Percentiles rank a stretch among this genome's conserved stretches.
phyloP scores from a whole-genome alignment of 2,797 vertebrate genomes.

The Coluber constrictor region DNA sequence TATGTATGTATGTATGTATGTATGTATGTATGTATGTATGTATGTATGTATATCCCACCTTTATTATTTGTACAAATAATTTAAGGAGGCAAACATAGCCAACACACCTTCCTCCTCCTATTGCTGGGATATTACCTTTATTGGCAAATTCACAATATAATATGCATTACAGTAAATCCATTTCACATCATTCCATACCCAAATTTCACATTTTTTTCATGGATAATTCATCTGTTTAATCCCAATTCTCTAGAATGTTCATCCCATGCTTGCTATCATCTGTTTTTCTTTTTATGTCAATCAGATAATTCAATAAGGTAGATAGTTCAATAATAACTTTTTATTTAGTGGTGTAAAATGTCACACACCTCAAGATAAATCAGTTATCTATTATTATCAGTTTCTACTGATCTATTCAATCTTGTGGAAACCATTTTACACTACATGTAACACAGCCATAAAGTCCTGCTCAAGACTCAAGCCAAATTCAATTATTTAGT shows the following conservation, averaged over 20 bases:
- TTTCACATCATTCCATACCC: not conserved
- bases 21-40: no score
- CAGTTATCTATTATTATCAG: not conserved
- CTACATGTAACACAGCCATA: conserved; percentile 33
- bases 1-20: no score
- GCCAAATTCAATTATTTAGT: conserved; percentile 22
- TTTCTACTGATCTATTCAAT: conserved; percentile 39
- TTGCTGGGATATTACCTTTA: not conserved
- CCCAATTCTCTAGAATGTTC: not conserved
- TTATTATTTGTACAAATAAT: not conserved
- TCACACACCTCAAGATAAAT: not conserved
- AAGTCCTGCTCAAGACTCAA: conserved; percentile 31
- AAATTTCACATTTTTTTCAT: not conserved
- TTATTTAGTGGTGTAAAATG: not conserved
- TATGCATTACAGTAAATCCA: not conserved
- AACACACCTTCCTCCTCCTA: not conserved
- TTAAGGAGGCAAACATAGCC: not conserved
- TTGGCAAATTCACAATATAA: not conserved
- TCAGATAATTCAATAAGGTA: not conserved
- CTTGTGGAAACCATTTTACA: conserved; percentile 37
- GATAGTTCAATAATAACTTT: not conserved
- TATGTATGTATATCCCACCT: no score
- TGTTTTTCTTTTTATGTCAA: not conserved
- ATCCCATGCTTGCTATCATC: not conserved
- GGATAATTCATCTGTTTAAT: not conserved